Evolutionary conservation across 2,113 vertebrate genomes (phyloP), one percentile per base, ranked within the genome.

Genomic region (Rhizomys pruinosus): DNA sequence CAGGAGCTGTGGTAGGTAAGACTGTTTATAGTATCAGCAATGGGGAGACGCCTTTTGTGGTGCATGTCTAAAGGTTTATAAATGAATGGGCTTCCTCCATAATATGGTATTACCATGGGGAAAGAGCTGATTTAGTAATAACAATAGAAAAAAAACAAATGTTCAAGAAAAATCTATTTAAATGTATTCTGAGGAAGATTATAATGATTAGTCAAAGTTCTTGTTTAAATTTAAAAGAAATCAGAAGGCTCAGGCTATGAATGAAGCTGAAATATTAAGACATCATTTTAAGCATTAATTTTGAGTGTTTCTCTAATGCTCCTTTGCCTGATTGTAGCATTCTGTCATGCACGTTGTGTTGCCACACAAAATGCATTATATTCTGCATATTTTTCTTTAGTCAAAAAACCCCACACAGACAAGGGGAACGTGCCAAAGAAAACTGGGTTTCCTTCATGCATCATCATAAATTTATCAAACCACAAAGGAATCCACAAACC

Each of bases 221-320:
- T 90, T 92, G 79, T 85, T 96, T 95, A 59, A 87, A 78, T 91
- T 79, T 87, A 73, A 90, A 57, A 69, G 80, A 94, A 68, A 87
- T 80, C 22, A 61, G 47, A 90, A 90, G 22, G 34, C 39, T 86
- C 93, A 39, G 44, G 42, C 34, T 90, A 42, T 71, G 37, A 92
- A 92, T 89, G 84, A 93, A 81, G 39, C 16, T 87, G 74, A 93
- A 92, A 90, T 91, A 93, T 79, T 90, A 92, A 77, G 44, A 94
- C n/a, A 87, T 89, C 78, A 84, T 85, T 93, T 94, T 69, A 94
- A 63, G 39, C 27, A 61, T 39, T 82, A 55, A 81, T 85, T 95
- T 52, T 63, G 55, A 39, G 1, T 34, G 13, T 85, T 91, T 81
- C 27, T 73, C 37, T 64, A 81, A 77, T 15, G 63, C 44, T 76